Evolutionary conservation across 2,888 invertebrate species (phyloP).

Genomic region (Nomada hirtipes): DNA sequence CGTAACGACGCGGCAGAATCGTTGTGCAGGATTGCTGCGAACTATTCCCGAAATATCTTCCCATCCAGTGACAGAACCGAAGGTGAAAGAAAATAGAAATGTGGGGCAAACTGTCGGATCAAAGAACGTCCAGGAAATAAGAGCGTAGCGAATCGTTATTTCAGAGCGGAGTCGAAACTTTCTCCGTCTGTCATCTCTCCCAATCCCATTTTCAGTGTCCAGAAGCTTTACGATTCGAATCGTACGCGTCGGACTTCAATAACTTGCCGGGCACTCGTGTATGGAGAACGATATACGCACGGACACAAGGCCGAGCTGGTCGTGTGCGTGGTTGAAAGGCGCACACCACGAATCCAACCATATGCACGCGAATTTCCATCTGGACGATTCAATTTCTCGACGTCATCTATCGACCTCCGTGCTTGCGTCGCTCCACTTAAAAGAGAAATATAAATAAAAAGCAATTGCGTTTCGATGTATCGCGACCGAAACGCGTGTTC

Average conservation of each 20-base stretch:
- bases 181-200: conserved; percentile 31
- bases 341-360: neutral
- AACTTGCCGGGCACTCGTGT: conserved; percentile 30
- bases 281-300: conserved; percentile 32
- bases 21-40: too few species aligned
- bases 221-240: conserved; percentile 46
- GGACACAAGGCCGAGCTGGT: neutral
- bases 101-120: neutral
- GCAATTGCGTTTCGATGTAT: conserved; percentile 2
- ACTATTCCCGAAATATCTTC: too few species aligned
- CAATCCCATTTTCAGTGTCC: conserved; percentile 49
- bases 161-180: conserved; percentile 24
- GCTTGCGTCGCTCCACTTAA: neutral
- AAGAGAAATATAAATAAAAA: conserved; percentile 11
- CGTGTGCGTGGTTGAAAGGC: conserved; percentile 8
- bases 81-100: too few species aligned
- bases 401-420: conserved; percentile 45
- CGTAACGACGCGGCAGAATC: neutral
- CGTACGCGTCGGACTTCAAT: conserved; percentile 38
- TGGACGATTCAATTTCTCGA: conserved; percentile 71
- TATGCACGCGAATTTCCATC: conserved; percentile 66
- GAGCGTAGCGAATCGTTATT: conserved; percentile 15
- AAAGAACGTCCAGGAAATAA: conserved; percentile 10
- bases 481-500: conserved; percentile 1
- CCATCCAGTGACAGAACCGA: too few species aligned